Evolutionary conservation across 2,797 vertebrate species (phyloP).

Genomic region (Aeoliscus strigatus): DNA sequence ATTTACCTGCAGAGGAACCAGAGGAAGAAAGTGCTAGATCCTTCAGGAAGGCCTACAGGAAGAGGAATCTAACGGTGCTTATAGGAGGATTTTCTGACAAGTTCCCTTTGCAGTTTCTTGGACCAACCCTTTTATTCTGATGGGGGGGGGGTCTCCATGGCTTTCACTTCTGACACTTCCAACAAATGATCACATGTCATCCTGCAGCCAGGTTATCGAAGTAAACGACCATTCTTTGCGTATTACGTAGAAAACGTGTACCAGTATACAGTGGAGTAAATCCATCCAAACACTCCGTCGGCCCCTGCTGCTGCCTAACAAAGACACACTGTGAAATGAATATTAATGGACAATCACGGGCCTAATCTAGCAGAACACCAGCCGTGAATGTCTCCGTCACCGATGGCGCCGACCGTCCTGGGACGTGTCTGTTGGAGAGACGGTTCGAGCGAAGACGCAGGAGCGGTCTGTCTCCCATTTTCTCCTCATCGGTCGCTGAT

Average conservation of each 20-base stretch:
- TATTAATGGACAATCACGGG: conserved; percentile 74
- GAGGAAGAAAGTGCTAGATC: no score
- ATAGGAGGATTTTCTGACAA: no score
- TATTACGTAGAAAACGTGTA: conserved; percentile 42
- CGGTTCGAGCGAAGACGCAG: conserved; percentile 32
- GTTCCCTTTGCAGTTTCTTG: no score
- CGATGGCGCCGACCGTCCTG: conserved; percentile 39
- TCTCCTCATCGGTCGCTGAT: conserved; percentile 62
- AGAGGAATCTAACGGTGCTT: no score
- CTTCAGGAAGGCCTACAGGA: no score
- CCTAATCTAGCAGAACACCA: conserved; percentile 71
- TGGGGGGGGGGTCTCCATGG: background rate
- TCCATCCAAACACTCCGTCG: conserved; percentile 59
- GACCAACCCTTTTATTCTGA: conserved; percentile 11
- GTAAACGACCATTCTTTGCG: conserved; percentile 27
- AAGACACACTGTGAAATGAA: conserved; percentile 74
- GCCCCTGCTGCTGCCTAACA: conserved; percentile 62
- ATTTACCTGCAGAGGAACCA: no score
- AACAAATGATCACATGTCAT: background rate
- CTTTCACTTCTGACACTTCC: background rate
- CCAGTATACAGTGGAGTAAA: conserved; percentile 61
- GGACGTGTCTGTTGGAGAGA: conserved; percentile 40
- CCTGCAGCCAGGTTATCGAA: conserved; percentile 6
- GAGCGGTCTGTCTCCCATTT: conserved; percentile 47
- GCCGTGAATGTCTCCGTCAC: conserved; percentile 51